Percentiles rank a stretch among this genome's conserved stretches.
Conservation (phyloP, 2,113 vertebrate genomes). For the Dicentrarchus labrax region DNA sequence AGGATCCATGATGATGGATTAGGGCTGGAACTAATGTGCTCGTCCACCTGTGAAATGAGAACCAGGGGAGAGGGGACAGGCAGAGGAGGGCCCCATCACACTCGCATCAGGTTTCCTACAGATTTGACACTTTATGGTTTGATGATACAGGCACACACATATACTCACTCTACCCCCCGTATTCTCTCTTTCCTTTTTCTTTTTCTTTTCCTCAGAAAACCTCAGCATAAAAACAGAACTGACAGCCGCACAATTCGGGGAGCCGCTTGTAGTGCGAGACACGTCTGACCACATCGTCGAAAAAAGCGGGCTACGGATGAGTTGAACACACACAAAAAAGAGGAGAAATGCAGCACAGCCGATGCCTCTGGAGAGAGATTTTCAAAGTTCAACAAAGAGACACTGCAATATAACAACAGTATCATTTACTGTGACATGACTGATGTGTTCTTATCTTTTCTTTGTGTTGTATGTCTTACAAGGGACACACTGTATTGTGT, state of each 20-base stretch:
- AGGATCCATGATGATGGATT: slow-evolving; percentile 76
- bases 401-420: slow-evolving; percentile 29
- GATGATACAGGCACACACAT: slow-evolving; percentile 36
- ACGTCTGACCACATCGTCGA: slow-evolving; percentile 30
- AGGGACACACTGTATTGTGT: not conserved
- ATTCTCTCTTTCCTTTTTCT: slow-evolving; percentile 4
- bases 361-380: slow-evolving; percentile 32
- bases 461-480: slow-evolving; percentile 12
- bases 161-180: slow-evolving; percentile 5
- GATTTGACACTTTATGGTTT: slow-evolving; percentile 58
- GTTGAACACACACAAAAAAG: slow-evolving; percentile 20
- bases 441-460: slow-evolving; percentile 27
- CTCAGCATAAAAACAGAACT: slow-evolving; percentile 32
- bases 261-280: slow-evolving; percentile 38
- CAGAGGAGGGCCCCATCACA: slow-evolving; percentile 44
- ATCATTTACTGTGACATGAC: slow-evolving; percentile 32
- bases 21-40: slow-evolving; percentile 79
- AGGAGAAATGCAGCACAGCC: slow-evolving; percentile 28
- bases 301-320: slow-evolving; percentile 40
- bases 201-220: slow-evolving; percentile 16
- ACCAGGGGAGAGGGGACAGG: slow-evolving; percentile 58
- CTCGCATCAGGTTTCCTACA: slow-evolving; percentile 59
- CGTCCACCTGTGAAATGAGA: slow-evolving; percentile 85
- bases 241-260: slow-evolving; percentile 39
- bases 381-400: slow-evolving; percentile 43